These are phyloP conservation scores for Quadriops clusia DNA, from an alignment of 2,888 invertebrate genomes.

Conservation along the genomic window DNA sequence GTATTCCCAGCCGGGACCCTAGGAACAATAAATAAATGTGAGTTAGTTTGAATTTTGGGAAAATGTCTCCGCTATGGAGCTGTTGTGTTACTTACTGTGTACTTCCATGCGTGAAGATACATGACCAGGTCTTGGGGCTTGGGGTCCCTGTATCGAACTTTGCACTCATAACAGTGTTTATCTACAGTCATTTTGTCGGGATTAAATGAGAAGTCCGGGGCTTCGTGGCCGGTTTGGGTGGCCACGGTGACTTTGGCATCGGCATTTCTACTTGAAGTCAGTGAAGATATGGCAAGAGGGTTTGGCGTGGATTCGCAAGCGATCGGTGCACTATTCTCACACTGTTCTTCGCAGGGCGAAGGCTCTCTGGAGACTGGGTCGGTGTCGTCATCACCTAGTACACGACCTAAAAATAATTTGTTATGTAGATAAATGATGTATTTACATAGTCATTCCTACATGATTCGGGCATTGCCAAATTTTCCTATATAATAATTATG, in stretches of 20 bases:
- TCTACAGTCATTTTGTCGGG: slow-evolving; percentile 66
- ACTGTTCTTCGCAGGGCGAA: slow-evolving; percentile 52
- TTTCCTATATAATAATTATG: too few relatives aligned
- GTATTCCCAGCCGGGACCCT: slow-evolving; percentile 93
- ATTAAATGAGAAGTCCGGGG: slow-evolving; percentile 53
- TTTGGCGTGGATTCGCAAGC: slow-evolving; percentile 28
- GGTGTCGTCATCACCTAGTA: slow-evolving; percentile 49
- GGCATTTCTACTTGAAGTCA: slow-evolving; percentile 13
- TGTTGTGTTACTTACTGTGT: slow-evolving; percentile 50
- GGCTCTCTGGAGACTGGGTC: slow-evolving; percentile 56
- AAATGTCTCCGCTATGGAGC: background rate
- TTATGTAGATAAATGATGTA: slow-evolving; percentile 10
- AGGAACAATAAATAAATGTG: slow-evolving; percentile 24
- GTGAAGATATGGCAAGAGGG: slow-evolving; percentile 24
- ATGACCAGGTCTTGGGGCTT: slow-evolving; percentile 84
- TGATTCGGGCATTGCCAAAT: too few relatives aligned
- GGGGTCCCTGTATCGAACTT: slow-evolving; percentile 83
- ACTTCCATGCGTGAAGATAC: slow-evolving; percentile 93
- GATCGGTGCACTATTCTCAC: slow-evolving; percentile 34
- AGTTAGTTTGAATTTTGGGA: background rate
- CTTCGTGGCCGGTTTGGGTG: slow-evolving; percentile 74
- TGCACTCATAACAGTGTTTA: slow-evolving; percentile 86
- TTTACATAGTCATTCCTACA: background rate
- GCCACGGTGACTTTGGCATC: slow-evolving; percentile 57
- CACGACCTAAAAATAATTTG: slow-evolving; percentile 25